Base-by-base conservation (phyloP, 2,113 vertebrate genomes). In the Sylvia atricapilla region DNA sequence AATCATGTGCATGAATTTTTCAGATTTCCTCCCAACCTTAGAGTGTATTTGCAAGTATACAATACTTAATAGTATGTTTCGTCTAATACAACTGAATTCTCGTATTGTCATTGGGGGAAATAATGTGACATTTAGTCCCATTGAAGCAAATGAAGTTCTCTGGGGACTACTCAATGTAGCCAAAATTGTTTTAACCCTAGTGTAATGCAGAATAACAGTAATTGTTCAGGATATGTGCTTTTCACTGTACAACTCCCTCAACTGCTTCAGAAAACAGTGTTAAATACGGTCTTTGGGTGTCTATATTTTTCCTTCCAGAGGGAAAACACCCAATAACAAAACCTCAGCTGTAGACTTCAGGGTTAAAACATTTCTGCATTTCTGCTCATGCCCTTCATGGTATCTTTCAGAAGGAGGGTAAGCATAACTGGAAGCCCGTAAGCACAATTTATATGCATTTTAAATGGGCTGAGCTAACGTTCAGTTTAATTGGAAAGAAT, bases 401-500 rank as follows among this genome's bases (percentile, higher is more conserved):
- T 80, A 52, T 74, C 92, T 95, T 94, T 88, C 88, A 94, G 68
- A 69, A 93, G 68, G 52, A 90, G 85, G 17, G 14, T 86, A 91
- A 74, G 88, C 85, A 90, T 95, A 97, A 92, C 92, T 94, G 88
- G 33, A 89, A 95, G 88, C 52, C 52, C 2, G 0, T 87, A 90
- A 92, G 52, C 66, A 92, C 76, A 89, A 84, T 94, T 94, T 88
- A 93, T 69, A 83, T 95, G 90, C 82, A 92, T 91, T 95, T 95
- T 87, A 95, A 96, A 95, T 93, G 35, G 92, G 27, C 59, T 87
- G 56, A 94, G 68, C 69, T 68, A 97, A 76, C 62, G 12, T 93
- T 93, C 79, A 67, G 17, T 81, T 96, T 95, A 90, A 95, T 89
- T 93, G 81, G 93, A 96, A 89, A 69, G 95, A 96, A 50, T 92